These are phyloP conservation scores for Hoplodrina blanda DNA, from an alignment of 2,888 invertebrate species.

Conservation along the genomic window DNA sequence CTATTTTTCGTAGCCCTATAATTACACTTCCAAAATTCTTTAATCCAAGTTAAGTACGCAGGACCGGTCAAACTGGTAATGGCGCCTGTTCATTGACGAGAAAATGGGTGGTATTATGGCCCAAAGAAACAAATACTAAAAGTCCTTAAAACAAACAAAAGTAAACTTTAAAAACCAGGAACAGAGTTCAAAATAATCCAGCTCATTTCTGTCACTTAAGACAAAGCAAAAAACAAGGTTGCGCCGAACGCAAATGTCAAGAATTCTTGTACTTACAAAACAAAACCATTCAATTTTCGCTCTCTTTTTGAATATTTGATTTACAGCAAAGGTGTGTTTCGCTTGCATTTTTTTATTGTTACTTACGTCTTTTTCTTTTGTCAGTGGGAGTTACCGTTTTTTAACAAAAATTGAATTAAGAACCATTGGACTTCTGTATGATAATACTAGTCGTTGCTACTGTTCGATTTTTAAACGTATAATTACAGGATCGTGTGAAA, in stretches of 20 bases:
- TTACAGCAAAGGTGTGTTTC: constrained; percentile 60
- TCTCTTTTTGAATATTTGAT: constrained; percentile 59
- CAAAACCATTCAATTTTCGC: constrained; percentile 70
- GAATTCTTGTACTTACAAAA: constrained; percentile 68
- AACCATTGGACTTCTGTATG: constrained; percentile 62
- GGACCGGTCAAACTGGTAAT: constrained; percentile 73
- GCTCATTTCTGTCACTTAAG: constrained; percentile 15
- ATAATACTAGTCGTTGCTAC: constrained; percentile 55
- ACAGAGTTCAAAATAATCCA: constrained; percentile 2
- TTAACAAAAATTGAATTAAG: constrained; percentile 68
- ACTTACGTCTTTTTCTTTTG: constrained; percentile 59
- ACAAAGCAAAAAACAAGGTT: constrained; percentile 19
- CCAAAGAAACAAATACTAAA: constrained; percentile 71
- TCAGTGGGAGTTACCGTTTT: constrained; percentile 71
- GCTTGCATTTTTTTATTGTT: constrained; percentile 45
- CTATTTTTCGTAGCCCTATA: background rate
- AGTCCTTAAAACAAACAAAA: constrained; percentile 27
- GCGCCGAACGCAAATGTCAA: constrained; percentile 69
- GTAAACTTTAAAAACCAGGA: accelerated
- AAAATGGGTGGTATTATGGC: constrained; percentile 71
- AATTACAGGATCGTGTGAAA: constrained; percentile 56
- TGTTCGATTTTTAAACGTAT: constrained; percentile 52
- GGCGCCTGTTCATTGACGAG: constrained; percentile 81
- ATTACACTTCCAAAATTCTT: constrained; percentile 45
- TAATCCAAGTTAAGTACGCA: constrained; percentile 55